A percentile compares a stretch with the other conserved stretches of the same genome.
These are phyloP conservation scores for Gobiocypris rarus DNA, from an alignment of 2,113 vertebrate species.

Conservation along the genomic window DNA sequence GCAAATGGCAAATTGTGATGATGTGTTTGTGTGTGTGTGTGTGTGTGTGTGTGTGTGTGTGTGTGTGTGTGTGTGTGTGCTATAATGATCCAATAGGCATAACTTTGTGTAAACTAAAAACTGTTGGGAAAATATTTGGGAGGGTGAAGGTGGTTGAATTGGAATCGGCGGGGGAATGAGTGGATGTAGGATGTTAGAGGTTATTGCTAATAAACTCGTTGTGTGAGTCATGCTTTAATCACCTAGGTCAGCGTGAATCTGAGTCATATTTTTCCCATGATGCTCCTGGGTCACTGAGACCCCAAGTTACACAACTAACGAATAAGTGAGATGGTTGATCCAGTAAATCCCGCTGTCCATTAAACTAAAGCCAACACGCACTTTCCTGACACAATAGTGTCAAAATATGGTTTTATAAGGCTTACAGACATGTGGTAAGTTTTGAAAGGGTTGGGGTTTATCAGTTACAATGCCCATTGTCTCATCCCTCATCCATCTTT, in stretches of 20 bases:
- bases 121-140: background rate
- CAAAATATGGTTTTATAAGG: background rate
- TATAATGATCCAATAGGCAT: background rate
- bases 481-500: background rate
- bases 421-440: background rate
- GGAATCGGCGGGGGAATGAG: background rate
- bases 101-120: slow-evolving; percentile 12
- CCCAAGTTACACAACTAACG: background rate
- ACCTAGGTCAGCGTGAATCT: slow-evolving; percentile 34
- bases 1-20: background rate
- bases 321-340: background rate
- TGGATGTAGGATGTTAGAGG: background rate
- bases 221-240: slow-evolving; percentile 43
- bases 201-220: slow-evolving; percentile 9
- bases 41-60: too few species aligned
- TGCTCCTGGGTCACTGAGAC: slow-evolving; percentile 43
- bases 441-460: background rate
- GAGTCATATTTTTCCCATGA: slow-evolving; percentile 46
- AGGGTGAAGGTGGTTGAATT: background rate
- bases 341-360: slow-evolving; percentile 31
- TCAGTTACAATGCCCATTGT: background rate
- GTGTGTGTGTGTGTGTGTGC: too few species aligned
- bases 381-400: slow-evolving; percentile 9
- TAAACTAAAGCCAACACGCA: slow-evolving; percentile 12
- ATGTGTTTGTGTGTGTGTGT: too few species aligned